Evolutionary conservation across 1,140 invertebrate species (phyloP), one percentile per base, ranked within the genome.

Genomic region (Gryon sp.): DNA sequence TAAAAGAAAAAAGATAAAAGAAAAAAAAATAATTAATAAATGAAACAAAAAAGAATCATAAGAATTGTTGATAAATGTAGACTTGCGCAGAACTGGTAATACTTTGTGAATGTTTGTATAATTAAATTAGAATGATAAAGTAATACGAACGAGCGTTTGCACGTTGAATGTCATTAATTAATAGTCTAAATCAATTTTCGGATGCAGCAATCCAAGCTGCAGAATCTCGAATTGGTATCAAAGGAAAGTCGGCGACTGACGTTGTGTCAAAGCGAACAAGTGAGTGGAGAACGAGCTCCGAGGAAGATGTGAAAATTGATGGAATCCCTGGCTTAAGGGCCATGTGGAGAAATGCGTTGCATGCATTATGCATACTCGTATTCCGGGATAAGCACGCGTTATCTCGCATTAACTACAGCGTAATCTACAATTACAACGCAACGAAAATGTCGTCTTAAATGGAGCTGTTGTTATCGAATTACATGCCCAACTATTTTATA

Each of bases 291-390:
- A 12, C 41, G 41, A 26, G 38, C 28, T 4, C n/a, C 11, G 20
- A 40, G 59, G 5, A 65, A 70, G 65, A 52, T 40, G 59, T 26
- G 60, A 68, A 69, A 69, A 76, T 57, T 32, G 50, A 62, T 77
- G 26, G 62, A 75, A 38, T 57, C 43, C 45, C 24, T 11, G 14
- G 2, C 11, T 38, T 24, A 36, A 26, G 48, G 52, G n/a, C 34
- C 15, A 41, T 24, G 48, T 4, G 41, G 55, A 48, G 66, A 62
- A 77, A 77, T 77, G 55, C 65, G 50, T 52, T 50, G 65, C 66
- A 77, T 77, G 62, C 55, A 77, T 72, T 72, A 77, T 77, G 75
- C 60, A 77, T 72, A 34, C 66, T 55, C 40, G 66, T 43, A 43
- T 40, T 34, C 55, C 30, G 20, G 43, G 38, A 12, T 53, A 53